These are phyloP conservation scores for Megalops cyprinoides DNA, from an alignment of 2,797 vertebrate species.

Conservation along the genomic window DNA sequence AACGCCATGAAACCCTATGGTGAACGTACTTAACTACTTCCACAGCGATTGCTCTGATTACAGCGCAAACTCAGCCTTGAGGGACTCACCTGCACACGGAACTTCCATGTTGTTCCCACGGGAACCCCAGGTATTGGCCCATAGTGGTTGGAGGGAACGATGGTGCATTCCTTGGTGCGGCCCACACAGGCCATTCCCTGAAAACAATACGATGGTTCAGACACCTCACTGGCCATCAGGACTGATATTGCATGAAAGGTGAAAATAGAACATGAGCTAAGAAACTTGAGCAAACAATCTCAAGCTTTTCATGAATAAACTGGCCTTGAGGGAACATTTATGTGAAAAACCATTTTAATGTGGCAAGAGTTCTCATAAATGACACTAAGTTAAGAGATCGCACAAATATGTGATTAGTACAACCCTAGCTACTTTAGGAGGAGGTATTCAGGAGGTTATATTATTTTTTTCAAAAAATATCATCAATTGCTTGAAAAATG, in stretches of 20 bases:
- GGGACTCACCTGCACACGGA: conserved; percentile 91
- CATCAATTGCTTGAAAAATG: not conserved
- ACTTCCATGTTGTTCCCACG: conserved; percentile 96
- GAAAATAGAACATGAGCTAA: not conserved
- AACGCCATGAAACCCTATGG: not conserved
- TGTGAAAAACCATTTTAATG: not conserved
- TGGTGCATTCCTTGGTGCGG: conserved; percentile 96
- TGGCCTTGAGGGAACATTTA: too few species aligned
- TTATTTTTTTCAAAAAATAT: too few species aligned
- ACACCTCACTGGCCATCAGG: not conserved
- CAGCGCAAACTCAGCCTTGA: conserved; percentile 15
- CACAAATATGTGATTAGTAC: not conserved
- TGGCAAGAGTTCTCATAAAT: not conserved
- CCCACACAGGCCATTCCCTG: conserved; percentile 99
- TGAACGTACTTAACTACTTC: too few species aligned
- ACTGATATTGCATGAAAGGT: not conserved
- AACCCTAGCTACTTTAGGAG: not conserved
- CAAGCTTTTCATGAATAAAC: too few species aligned
- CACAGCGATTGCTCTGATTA: not conserved
- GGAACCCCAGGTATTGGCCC: conserved; percentile 94
- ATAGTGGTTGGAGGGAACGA: conserved; percentile 97
- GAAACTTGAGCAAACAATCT: not conserved
- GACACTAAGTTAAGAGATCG: not conserved
- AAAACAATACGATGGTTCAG: conserved; percentile 41
- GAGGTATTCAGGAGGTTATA: not conserved